Evolutionary conservation across 2,888 invertebrate species (phyloP).

Genomic region (Tenthredo amoena): DNA sequence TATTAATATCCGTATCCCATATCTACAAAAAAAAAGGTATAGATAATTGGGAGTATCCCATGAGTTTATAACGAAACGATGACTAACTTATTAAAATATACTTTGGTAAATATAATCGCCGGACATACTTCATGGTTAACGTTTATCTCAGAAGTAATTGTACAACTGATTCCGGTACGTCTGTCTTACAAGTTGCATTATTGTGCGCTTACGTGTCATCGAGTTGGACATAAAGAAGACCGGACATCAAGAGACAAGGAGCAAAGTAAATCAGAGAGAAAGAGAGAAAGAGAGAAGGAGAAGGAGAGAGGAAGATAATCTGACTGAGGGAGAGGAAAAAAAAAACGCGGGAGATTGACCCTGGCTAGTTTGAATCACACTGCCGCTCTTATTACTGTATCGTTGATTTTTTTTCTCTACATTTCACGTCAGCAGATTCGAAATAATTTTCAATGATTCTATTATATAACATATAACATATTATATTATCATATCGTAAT

Average conservation of each 20-base stretch:
- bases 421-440: not conserved
- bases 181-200: slow-evolving; percentile 25
- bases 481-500: not conserved
- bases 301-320: not conserved
- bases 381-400: not conserved
- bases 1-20: not conserved
- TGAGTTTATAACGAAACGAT: not conserved
- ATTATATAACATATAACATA: not conserved
- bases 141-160: slow-evolving; percentile 17
- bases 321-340: not conserved
- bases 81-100: not conserved
- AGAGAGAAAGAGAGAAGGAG: not conserved
- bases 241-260: slow-evolving; percentile 9
- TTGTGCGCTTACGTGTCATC: slow-evolving; percentile 13
- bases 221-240: not conserved
- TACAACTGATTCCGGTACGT: slow-evolving; percentile 6
- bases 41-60: not conserved
- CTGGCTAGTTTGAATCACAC: not conserved
- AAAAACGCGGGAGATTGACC: not conserved
- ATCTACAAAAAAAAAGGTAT: no score
- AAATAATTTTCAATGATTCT: not conserved
- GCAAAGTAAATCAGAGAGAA: not conserved
- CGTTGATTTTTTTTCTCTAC: not conserved
- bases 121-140: slow-evolving; percentile 16
- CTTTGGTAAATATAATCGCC: slow-evolving; percentile 2